A percentile compares a stretch with the other conserved stretches of the same genome.
These are phyloP conservation scores for Eucidaris tribuloides DNA, from an alignment of 35 echinoderm and acorn worm genomes.

Conservation along the genomic window DNA sequence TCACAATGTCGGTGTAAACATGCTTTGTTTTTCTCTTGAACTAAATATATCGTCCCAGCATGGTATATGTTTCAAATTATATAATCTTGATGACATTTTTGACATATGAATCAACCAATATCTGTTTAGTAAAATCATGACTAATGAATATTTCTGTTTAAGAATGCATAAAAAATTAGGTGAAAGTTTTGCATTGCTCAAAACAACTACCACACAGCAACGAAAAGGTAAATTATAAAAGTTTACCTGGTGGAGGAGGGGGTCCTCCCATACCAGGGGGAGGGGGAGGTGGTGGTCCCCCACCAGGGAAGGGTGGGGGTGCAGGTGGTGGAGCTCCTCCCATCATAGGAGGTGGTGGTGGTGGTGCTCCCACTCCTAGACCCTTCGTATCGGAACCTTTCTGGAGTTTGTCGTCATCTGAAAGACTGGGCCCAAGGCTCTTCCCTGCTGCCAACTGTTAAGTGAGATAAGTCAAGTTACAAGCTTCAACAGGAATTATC, in stretches of 20 bases:
- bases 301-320: conserved; percentile 51
- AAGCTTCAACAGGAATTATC: background rate
- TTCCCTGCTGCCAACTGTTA: conserved; percentile 64
- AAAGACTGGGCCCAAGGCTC: conserved; percentile 39
- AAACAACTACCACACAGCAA: too few species aligned
- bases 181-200: too few species aligned
- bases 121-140: too few species aligned
- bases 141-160: too few species aligned
- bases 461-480: background rate
- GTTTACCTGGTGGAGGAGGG: conserved; percentile 59
- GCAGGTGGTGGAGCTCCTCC: conserved; percentile 54
- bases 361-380: conserved; percentile 28
- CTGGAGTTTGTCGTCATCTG: conserved; percentile 76
- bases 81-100: too few species aligned
- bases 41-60: too few species aligned
- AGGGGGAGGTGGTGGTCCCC: conserved; percentile 59
- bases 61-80: too few species aligned
- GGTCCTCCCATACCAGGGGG: conserved; percentile 61
- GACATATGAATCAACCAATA: too few species aligned
- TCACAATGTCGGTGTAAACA: too few species aligned
- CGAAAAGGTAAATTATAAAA: too few species aligned
- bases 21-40: too few species aligned
- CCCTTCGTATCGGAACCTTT: background rate
- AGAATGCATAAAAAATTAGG: too few species aligned
- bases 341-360: conserved; percentile 64